Evolutionary conservation across 2,113 vertebrate genomes (phyloP).

Genomic region (Gobio gobio): DNA sequence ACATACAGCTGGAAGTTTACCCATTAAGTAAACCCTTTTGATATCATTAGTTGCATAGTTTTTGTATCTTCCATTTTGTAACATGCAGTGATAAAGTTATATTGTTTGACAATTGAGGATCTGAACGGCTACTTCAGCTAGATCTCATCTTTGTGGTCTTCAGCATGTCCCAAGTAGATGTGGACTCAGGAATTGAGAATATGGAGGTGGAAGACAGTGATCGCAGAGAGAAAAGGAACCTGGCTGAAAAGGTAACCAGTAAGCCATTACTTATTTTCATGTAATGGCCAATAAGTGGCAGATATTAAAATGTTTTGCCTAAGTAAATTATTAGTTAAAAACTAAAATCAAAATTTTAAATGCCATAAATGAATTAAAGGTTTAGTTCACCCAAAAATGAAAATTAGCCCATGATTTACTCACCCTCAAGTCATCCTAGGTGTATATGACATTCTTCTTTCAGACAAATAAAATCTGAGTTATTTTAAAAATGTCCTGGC

Average conservation of each 20-base stretch:
- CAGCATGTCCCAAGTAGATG: slow-evolving; percentile 99
- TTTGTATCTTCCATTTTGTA: background rate
- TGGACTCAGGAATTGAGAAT: slow-evolving; percentile 99
- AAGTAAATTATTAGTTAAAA: background rate
- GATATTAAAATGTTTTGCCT: background rate
- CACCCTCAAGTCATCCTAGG: too few relatives aligned
- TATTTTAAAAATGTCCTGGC: too few relatives aligned
- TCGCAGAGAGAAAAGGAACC: slow-evolving; percentile 93
- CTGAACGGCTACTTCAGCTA: background rate
- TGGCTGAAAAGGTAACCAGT: slow-evolving; percentile 88
- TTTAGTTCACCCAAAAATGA: too few relatives aligned
- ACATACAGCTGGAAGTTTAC: background rate
- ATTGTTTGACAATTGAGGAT: background rate
- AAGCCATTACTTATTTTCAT: background rate
- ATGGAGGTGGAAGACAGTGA: slow-evolving; percentile 99
- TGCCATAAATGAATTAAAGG: too few relatives aligned
- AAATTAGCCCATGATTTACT: too few relatives aligned
- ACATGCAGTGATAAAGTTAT: background rate
- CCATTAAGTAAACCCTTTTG: background rate
- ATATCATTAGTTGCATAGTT: background rate
- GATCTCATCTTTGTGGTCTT: slow-evolving; percentile 35
- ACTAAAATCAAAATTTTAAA: background rate
- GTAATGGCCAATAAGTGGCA: background rate
- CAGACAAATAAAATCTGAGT: too few relatives aligned
- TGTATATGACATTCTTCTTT: too few relatives aligned